phyloP scores from a whole-genome alignment of 1,140 invertebrate species.

The Cheumatopsyche charites region DNA sequence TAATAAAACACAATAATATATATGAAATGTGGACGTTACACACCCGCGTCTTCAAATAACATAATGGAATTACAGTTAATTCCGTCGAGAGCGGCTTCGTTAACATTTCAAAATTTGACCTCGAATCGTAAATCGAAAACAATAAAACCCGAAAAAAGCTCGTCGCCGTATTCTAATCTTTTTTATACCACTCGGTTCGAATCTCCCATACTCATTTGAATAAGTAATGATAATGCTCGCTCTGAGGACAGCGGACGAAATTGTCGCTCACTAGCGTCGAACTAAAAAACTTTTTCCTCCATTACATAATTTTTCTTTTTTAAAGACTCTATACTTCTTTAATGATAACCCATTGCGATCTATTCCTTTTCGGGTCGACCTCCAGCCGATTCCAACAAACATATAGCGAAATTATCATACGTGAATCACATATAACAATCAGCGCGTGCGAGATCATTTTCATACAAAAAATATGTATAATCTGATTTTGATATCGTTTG shows the following conservation, averaged over 20 bases:
- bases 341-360: constrained; percentile 35
- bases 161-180: constrained; percentile 27
- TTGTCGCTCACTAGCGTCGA: constrained; percentile 27
- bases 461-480: background rate
- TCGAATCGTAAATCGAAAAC: constrained; percentile 34
- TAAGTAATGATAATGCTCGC: constrained; percentile 41
- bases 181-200: constrained; percentile 28
- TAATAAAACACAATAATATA: too few species aligned
- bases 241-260: constrained; percentile 22
- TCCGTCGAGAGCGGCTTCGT: constrained; percentile 13
- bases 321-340: constrained; percentile 23
- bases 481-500: constrained; percentile 12
- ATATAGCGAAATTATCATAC: background rate
- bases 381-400: background rate
- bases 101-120: constrained; percentile 32
- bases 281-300: constrained; percentile 16
- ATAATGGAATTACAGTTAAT: constrained; percentile 11
- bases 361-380: constrained; percentile 21
- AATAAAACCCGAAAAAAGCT: constrained; percentile 25
- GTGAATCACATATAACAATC: background rate
- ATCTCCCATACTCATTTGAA: constrained; percentile 36
- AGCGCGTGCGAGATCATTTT: background rate
- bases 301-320: constrained; percentile 13
- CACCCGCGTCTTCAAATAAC: too few species aligned
- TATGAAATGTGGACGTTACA: too few species aligned